Evolutionary conservation across 2,797 vertebrate genomes (phyloP), one percentile per base, ranked within the genome.

Genomic region (Galagoides demidoff): DNA sequence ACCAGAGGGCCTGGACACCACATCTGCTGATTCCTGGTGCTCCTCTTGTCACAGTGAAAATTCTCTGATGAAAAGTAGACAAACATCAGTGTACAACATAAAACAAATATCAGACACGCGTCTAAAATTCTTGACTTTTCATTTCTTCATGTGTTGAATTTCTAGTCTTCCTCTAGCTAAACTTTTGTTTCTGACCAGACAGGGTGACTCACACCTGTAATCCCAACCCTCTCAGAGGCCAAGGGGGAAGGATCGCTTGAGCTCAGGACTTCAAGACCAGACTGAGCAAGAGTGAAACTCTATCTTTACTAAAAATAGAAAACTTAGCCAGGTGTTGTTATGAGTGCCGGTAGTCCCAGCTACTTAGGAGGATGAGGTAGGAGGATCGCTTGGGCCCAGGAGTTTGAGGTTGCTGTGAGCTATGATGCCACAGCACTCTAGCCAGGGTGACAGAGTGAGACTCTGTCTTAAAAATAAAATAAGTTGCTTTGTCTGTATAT

Each of bases 71-170:
- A 70, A 16, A 52, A 55, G 3, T 17, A 13, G 31, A 19, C 57
- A 37, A 27, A 13, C 10, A 0, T 23, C 3, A 20, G 19, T 17
- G 13, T 25, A 49, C 5, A 31, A 10, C 16, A 14, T 4, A 27
- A 29, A 79, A 2, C 22, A 55, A 55, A 22, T 4, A 1, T 19
- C 11, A 66, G 31, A 76, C 12, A 29, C 45, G 34, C 1, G 12
- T 10, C 52, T 14, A 2, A 4, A 16, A 16, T 7, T 17, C 37
- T 12, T 5, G 20, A 5, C 6, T 43, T 4, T 5, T 37, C 17
- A 2, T 63, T 37, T 82, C 59, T 68, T 64, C 39, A 12, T 20
- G 29, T 55, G 61, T 34, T 10, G 61, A 78, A 25, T 19, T 34
- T 2, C 19, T 9, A 14, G 9, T 20, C 29, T 52, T 81, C 17